Conservation (phyloP, 2,113 vertebrate species). For the Formicarius rufipectus region DNA sequence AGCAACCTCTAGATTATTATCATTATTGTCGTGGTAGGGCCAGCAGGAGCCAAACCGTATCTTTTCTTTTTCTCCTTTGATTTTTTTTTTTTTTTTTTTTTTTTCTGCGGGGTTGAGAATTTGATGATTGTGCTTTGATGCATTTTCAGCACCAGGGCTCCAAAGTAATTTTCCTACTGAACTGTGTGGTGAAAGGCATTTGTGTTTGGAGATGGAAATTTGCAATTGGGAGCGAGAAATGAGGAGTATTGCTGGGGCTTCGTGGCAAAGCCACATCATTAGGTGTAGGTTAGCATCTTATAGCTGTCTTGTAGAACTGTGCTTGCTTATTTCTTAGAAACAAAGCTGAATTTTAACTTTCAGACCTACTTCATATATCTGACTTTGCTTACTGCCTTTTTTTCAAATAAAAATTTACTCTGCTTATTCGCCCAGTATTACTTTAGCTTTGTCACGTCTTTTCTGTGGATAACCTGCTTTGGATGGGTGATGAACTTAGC, state of each 20-base stretch:
- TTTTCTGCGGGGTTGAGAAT: neutral
- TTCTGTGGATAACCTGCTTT: neutral
- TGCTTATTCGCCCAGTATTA: neutral
- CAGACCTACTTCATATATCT: neutral
- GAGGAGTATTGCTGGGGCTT: neutral
- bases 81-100: neutral
- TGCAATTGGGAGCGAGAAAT: neutral
- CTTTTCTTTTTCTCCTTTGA: neutral
- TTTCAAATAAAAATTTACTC: neutral
- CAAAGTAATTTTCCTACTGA: constrained; percentile 2
- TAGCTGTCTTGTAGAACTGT: neutral
- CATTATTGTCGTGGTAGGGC: neutral
- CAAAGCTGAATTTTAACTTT: neutral
- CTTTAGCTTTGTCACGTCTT: neutral
- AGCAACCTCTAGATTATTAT: neutral
- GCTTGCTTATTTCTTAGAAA: neutral
- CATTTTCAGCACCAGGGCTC: constrained; percentile 14
- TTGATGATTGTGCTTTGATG: constrained; percentile 4
- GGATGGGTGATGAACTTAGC: neutral
- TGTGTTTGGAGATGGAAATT: constrained; percentile 6
- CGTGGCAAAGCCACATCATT: neutral
- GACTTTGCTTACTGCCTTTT: neutral
- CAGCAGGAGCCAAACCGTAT: neutral
- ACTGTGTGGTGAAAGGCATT: neutral
- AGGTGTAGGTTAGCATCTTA: neutral